These are phyloP conservation scores for Megaceryle maxima DNA, from an alignment of 2,113 vertebrate genomes.

Conservation along the genomic window DNA sequence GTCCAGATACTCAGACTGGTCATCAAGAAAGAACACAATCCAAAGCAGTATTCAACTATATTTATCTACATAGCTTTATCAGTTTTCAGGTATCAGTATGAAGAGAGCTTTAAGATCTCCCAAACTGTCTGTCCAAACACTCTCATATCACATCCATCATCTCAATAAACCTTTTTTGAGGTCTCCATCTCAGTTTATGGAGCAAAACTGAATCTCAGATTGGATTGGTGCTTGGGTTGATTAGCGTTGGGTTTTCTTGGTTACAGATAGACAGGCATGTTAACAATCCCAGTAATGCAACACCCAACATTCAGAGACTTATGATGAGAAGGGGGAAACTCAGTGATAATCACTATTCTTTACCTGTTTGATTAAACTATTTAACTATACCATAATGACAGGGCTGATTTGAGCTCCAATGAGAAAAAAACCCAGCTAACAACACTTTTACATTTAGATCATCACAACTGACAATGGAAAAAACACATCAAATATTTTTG, in stretches of 20 bases:
- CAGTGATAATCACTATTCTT: not conserved
- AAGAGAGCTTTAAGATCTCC: not conserved
- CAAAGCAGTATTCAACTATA: constrained; percentile 20
- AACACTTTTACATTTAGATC: not conserved
- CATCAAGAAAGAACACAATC: not conserved
- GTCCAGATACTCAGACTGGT: not conserved
- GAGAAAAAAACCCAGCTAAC: not conserved
- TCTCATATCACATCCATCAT: not conserved
- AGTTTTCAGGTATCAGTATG: not conserved
- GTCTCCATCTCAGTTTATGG: not conserved
- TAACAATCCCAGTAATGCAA: not conserved
- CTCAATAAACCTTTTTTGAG: not conserved
- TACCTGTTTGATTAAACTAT: not conserved
- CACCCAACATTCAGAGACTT: not conserved
- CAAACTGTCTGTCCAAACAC: not conserved
- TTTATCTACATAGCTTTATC: not conserved
- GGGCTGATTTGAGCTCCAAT: not conserved
- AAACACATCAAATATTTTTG: not conserved
- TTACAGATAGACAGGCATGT: not conserved
- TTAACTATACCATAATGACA: not conserved
- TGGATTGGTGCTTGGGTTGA: not conserved
- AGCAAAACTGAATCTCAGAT: not conserved
- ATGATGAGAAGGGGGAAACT: not conserved
- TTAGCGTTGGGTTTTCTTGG: not conserved
- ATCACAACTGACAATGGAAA: not conserved